Percentiles rank a stretch among this genome's conserved stretches.
phyloP scores from a whole-genome alignment of 2,113 vertebrate species.

The Tenrec ecaudatus region DNA sequence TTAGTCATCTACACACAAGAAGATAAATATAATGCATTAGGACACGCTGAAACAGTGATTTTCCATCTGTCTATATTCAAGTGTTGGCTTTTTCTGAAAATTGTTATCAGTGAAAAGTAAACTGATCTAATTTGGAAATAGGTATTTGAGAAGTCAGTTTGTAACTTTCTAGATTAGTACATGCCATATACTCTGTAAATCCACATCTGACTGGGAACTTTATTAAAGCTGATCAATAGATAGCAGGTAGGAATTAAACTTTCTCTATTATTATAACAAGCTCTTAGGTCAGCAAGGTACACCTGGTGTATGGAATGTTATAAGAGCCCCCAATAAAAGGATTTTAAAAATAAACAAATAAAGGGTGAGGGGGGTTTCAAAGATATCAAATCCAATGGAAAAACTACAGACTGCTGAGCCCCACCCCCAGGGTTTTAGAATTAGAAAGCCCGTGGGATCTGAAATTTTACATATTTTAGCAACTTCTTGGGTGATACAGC shows the following conservation, averaged over 20 bases:
- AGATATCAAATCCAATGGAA: neutral
- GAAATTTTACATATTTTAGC: neutral
- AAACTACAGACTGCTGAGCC: neutral
- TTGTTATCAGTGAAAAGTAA: neutral
- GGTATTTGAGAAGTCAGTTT: neutral
- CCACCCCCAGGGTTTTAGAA: no score
- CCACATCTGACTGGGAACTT: neutral
- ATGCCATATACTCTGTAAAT: neutral
- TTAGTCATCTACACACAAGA: neutral
- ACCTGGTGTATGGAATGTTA: no score
- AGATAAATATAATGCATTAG: neutral
- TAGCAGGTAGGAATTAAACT: neutral
- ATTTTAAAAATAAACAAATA: neutral
- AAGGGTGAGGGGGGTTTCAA: neutral
- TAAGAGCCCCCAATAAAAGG: no score
- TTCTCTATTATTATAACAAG: neutral
- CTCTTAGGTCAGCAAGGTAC: neutral
- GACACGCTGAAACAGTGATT: neutral
- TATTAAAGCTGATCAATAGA: neutral
- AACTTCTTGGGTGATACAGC: neutral
- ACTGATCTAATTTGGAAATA: neutral
- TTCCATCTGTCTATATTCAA: constrained; percentile 16
- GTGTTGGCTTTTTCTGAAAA: constrained; percentile 18
- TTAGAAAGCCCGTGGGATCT: neutral
- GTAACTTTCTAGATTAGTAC: neutral